Evolutionary conservation across 1,140 invertebrate genomes (phyloP), one percentile per base, ranked within the genome.

Genomic region (Leucophenga varia): DNA sequence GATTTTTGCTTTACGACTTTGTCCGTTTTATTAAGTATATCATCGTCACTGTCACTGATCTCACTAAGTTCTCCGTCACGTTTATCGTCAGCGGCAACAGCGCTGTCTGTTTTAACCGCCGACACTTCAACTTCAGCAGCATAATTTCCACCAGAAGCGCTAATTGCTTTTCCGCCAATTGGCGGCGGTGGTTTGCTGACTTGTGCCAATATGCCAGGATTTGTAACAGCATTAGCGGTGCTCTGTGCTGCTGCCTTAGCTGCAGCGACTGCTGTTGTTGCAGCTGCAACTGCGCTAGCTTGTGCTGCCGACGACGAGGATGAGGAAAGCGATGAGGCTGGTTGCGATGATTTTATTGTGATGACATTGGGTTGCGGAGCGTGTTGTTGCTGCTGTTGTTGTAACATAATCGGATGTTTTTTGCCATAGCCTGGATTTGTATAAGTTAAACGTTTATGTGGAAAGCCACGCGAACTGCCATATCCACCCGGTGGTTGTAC

Each of bases 21-120:
- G 36, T 73, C 67, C 12, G 57, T 60, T 19, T 64, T 74, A 20
- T 90, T 88, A 1, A 91, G 77, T 61, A 91, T 91, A 54, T 91
- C 89, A 75, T 91, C 89, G 38, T 88, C 87, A 76, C 90, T 89
- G 64, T 91, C 89, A 64, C 88, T 90, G 25, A 91, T 90, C 74
- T 91, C 89, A 75, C 89, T 91, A 3, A 91, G 79, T 59, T 90
- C 87, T 57, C 89, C 64, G 7, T 21, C 52, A 9, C n/a, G n/a
- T n/a, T n/a, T n/a, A n/a, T n/a, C n/a, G n/a, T n/a, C n/a, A n/a
- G n/a, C n/a, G n/a, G n/a, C n/a, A n/a, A n/a, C n/a, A n/a, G n/a
- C n/a, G n/a, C n/a, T n/a, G n/a, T n/a, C n/a, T n/a, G n/a, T n/a
- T n/a, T n/a, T n/a, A n/a, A n/a, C n/a, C n/a, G 18, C 31, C 14